Conservation (phyloP, 2,113 vertebrate species). For the Sarotherodon lohbergeri region DNA sequence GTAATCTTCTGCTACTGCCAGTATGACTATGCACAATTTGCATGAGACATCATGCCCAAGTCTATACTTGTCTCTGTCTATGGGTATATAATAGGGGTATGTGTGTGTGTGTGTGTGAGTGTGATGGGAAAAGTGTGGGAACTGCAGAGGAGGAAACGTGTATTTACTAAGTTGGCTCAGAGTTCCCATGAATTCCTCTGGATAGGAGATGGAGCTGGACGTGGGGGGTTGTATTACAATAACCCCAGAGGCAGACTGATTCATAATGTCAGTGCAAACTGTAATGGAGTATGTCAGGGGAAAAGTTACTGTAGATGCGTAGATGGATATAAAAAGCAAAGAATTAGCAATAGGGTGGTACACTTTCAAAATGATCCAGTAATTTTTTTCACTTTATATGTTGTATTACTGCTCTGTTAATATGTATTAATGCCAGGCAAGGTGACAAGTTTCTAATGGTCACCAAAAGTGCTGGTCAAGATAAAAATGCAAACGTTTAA, state of each 20-base stretch:
- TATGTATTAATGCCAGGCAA: not conserved
- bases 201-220: not conserved
- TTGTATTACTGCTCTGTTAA: not conserved
- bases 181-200: slow-evolving; percentile 18
- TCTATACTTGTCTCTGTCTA: not conserved
- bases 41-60: not conserved
- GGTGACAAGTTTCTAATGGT: not conserved
- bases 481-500: not conserved
- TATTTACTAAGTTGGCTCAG: not conserved
- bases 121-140: slow-evolving; percentile 24
- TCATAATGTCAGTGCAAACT: not conserved
- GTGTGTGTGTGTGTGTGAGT: not conserved
- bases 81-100: not conserved
- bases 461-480: not conserved
- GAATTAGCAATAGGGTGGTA: not conserved
- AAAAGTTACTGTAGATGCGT: not conserved
- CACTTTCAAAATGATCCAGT: not conserved
- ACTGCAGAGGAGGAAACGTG: slow-evolving; percentile 12
- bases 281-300: not conserved
- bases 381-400: not conserved
- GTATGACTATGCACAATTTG: not conserved
- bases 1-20: not conserved
- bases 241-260: not conserved
- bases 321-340: not conserved
- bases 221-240: not conserved